phyloP scores from a whole-genome alignment of 2,797 vertebrate genomes.

The Ispidina lecontei region DNA sequence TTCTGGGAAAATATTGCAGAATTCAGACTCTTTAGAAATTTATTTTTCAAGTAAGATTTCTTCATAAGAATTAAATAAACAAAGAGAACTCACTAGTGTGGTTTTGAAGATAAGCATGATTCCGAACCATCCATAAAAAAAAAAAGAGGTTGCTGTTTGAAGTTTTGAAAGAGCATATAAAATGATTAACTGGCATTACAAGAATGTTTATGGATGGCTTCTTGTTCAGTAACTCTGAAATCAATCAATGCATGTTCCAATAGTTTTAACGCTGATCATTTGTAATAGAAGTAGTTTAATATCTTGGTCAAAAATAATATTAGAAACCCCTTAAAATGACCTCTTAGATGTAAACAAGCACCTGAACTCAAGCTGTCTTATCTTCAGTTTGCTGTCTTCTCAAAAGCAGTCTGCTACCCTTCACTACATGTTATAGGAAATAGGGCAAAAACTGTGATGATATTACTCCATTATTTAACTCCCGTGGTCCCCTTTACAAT shows the following conservation, averaged over 20 bases:
- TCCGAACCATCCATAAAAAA: neutral
- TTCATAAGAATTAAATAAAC: neutral
- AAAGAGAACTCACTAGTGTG: neutral
- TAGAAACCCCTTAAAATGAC: neutral
- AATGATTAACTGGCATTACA: neutral
- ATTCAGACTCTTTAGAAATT: neutral
- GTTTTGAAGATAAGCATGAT: slow-evolving; percentile 20
- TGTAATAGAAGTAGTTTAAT: neutral
- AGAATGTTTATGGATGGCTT: neutral
- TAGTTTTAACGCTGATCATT: neutral
- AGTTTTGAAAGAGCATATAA: neutral
- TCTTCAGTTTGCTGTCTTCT: neutral
- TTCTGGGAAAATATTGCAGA: neutral
- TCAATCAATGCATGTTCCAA: neutral
- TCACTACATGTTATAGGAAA: neutral
- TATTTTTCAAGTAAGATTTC: neutral
- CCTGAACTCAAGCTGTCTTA: neutral
- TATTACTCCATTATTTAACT: neutral
- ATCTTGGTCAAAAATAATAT: neutral
- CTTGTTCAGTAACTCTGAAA: slow-evolving; percentile 7
- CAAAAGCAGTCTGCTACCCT: neutral
- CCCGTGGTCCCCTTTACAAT: neutral
- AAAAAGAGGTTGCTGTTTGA: neutral
- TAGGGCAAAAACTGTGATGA: neutral
- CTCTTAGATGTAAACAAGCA: neutral